Base-by-base conservation (phyloP, 1,140 invertebrate species). In the Asobara japonica region DNA sequence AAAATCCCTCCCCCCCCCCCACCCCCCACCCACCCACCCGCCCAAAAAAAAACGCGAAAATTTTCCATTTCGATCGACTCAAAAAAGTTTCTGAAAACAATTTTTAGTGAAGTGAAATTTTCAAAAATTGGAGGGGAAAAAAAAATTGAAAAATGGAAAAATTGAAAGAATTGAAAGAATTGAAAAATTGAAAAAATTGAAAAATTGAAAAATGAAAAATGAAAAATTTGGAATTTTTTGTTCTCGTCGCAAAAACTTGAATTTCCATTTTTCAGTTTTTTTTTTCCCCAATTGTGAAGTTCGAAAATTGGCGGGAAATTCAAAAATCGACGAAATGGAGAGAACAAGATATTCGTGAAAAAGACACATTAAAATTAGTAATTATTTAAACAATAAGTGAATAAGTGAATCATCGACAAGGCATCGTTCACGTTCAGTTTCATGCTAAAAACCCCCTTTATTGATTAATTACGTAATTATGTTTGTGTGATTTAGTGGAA, bases 51-150 rank as follows among this genome's bases (percentile, higher is more conserved):
- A n/a, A n/a, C n/a, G n/a, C n/a, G n/a, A n/a, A n/a, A n/a, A n/a
- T n/a, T n/a, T n/a, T n/a, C n/a, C n/a, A n/a, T n/a, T n/a, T 33
- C 68, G 5, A 41, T n/a, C 41, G 64, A 56, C 66, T 71, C 69
- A 6, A 62, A 64, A 62, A 64, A 31, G 38, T 64, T 36, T 64
- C 45, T 38, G n/a, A n/a, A n/a, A n/a, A n/a, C n/a, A n/a, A n/a
- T 45, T 16, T 45, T 16, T 45, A 64, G 69, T 71, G 56, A 48
- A 71, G 61, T 71, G 69, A 22, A n/a, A 31, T 11, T 27, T 36
- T 27, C 7, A 62, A 30, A 25, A 60, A 45, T 45, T n/a, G n/a
- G 3, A 16, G n/a, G 41, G 18, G 2, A 16, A 45, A 2, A 16
- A 16, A 45, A 16, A 45, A 45, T 45, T 45, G 41, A 45, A 16